Percentiles rank a stretch among this genome's conserved stretches.
Evolutionary conservation across 2,797 vertebrate species (phyloP).

Genomic region (Channallabes apus): DNA sequence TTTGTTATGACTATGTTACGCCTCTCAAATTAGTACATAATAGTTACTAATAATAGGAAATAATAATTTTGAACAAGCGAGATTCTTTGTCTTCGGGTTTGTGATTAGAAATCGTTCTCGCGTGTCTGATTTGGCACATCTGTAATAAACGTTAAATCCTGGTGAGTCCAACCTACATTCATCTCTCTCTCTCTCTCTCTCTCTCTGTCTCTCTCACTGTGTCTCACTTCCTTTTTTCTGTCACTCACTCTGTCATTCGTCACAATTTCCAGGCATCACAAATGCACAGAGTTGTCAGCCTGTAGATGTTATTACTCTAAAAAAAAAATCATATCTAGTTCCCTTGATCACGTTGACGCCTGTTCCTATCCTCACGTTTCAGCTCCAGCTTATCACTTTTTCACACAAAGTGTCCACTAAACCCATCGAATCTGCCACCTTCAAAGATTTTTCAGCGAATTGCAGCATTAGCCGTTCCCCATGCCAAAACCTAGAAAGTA

Average conservation of each 20-base stretch:
- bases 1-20: too few relatives aligned
- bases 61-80: too few relatives aligned
- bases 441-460: neutral
- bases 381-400: conserved; percentile 27
- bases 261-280: neutral
- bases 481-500: conserved; percentile 13
- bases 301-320: neutral
- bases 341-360: conserved; percentile 35
- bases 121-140: neutral
- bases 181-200: neutral
- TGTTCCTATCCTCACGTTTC: conserved; percentile 6
- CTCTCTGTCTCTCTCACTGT: neutral
- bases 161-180: neutral
- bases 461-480: neutral
- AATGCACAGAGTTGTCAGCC: conserved; percentile 5
- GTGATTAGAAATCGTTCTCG: neutral
- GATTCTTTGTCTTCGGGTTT: neutral
- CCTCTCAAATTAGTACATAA: too few relatives aligned
- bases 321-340: conserved; percentile 9
- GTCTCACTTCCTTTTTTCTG: neutral
- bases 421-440: neutral
- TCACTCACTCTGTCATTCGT: conserved; percentile 6
- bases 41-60: too few relatives aligned
- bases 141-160: neutral
- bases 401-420: conserved; percentile 40